These are phyloP conservation scores for Argyrosomus regius DNA, from an alignment of 2,797 vertebrate species.

Conservation along the genomic window DNA sequence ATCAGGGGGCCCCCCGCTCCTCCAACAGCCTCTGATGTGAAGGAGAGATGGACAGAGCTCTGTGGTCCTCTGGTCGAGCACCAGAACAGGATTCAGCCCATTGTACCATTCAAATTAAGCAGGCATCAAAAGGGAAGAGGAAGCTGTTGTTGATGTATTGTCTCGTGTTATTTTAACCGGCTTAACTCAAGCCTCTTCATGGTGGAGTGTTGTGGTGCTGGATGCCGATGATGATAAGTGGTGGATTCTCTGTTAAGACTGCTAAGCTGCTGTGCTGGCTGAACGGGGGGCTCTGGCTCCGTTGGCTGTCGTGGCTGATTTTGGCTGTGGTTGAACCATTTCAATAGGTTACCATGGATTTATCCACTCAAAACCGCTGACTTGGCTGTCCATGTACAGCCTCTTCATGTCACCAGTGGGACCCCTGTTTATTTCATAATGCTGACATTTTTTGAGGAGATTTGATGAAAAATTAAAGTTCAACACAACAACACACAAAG, in stretches of 20 bases:
- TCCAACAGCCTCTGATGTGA: constrained; percentile 87
- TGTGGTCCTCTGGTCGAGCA: constrained; percentile 86
- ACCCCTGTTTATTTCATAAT: constrained; percentile 83
- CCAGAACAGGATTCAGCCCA: constrained; percentile 86
- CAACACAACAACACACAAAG: constrained; percentile 64
- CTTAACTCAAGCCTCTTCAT: constrained; percentile 88
- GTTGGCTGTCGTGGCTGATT: constrained; percentile 77
- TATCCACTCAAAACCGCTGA: constrained; percentile 85
- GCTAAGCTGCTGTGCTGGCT: constrained; percentile 86
- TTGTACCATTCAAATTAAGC: constrained; percentile 88
- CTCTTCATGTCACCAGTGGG: constrained; percentile 80
- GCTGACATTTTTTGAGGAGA: constrained; percentile 78
- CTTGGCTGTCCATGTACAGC: constrained; percentile 79
- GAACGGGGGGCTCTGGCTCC: constrained; percentile 76
- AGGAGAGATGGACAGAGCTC: constrained; percentile 87
- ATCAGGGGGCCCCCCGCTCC: constrained; percentile 85
- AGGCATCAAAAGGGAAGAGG: constrained; percentile 87
- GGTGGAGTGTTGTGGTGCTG: constrained; percentile 85
- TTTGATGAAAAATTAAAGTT: constrained; percentile 79
- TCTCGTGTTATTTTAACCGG: constrained; percentile 87
- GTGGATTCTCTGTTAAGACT: constrained; percentile 86
- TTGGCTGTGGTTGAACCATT: constrained; percentile 83
- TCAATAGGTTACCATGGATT: constrained; percentile 87
- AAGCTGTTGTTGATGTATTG: constrained; percentile 85
- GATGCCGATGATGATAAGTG: constrained; percentile 88